These are phyloP conservation scores for Novumbra hubbsi DNA, from an alignment of 2,797 vertebrate genomes.

Conservation along the genomic window DNA sequence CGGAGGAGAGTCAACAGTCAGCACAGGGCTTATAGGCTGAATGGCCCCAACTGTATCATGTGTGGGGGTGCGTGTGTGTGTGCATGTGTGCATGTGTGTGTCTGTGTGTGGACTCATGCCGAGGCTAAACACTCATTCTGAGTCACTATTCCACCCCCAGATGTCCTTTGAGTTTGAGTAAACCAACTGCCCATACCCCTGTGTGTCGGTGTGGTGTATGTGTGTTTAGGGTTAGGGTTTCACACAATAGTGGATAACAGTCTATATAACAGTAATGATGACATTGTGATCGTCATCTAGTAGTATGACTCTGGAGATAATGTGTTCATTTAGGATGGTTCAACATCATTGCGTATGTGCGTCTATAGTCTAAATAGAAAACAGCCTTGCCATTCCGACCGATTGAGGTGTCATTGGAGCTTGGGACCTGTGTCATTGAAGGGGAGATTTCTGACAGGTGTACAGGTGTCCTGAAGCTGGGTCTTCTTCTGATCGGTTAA, in stretches of 20 bases:
- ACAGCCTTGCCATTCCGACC: no score
- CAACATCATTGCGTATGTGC: no score
- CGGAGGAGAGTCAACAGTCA: neutral
- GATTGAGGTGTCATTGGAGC: neutral
- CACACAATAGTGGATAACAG: no score
- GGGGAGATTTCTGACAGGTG: neutral
- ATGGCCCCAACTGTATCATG: neutral
- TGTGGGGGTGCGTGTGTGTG: neutral
- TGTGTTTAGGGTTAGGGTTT: no score
- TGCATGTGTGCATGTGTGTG: neutral
- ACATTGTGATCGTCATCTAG: no score
- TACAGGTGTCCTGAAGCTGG: neutral
- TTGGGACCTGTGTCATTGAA: neutral
- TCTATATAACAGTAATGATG: no score
- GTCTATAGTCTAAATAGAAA: no score
- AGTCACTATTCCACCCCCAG: conserved; percentile 12
- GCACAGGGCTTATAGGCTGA: neutral
- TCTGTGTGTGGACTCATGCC: neutral
- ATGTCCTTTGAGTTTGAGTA: conserved; percentile 7
- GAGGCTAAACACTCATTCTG: neutral
- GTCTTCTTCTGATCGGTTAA: neutral
- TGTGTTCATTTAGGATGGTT: no score
- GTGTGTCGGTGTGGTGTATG: no score
- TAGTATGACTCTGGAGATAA: no score
- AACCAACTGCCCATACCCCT: neutral